A percentile compares a stretch with the other conserved stretches of the same genome.
Conservation (phyloP, 2,888 invertebrate species). For the Lasioglossum villosulum region DNA sequence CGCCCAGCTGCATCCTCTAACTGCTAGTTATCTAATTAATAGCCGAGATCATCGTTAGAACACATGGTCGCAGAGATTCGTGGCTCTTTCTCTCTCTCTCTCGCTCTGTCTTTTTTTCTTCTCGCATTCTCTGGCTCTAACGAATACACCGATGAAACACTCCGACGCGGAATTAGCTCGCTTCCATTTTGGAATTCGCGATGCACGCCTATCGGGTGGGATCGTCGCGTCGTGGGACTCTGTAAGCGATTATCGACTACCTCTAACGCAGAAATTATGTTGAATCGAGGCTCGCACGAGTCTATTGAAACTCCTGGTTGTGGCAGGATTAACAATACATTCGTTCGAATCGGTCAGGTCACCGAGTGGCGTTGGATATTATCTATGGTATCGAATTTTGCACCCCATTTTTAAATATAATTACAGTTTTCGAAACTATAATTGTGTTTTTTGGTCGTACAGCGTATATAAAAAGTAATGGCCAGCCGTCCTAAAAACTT, state of each 20-base stretch:
- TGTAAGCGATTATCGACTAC: constrained; percentile 44
- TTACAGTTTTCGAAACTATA: background rate
- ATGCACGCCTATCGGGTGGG: constrained; percentile 40
- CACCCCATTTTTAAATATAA: background rate
- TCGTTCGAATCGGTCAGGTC: background rate
- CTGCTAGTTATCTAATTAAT: constrained; percentile 57
- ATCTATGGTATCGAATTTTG: background rate
- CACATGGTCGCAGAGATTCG: constrained; percentile 16
- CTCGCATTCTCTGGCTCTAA: background rate
- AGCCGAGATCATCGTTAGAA: constrained; percentile 19
- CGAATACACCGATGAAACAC: background rate
- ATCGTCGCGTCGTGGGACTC: constrained; percentile 22
- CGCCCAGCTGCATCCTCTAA: constrained; percentile 63
- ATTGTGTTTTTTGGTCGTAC: background rate
- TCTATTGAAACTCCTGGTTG: background rate
- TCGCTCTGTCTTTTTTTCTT: background rate
- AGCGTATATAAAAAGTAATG: too few relatives aligned
- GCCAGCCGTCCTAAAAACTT: too few relatives aligned
- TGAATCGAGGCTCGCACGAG: background rate
- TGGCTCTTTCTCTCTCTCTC: background rate
- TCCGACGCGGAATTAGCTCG: background rate
- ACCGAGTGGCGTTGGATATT: background rate
- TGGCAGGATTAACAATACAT: background rate
- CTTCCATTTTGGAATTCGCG: constrained; percentile 22
- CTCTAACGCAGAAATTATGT: constrained; percentile 11